Base-by-base conservation (phyloP, 2,888 invertebrate genomes). In the Pyrocoelia pectoralis region DNA sequence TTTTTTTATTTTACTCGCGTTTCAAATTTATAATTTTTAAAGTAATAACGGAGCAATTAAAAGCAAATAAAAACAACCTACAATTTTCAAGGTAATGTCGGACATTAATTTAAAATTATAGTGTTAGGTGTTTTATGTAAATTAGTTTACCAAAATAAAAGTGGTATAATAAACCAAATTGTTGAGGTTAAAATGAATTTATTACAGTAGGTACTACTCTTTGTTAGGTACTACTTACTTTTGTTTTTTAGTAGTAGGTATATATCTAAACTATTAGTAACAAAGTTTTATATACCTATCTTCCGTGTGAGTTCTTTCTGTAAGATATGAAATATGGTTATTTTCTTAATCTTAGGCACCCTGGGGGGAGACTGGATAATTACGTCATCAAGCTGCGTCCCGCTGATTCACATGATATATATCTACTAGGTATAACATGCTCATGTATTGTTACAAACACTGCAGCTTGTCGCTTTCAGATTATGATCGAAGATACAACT, bases 331-430 rank as follows among this genome's bases (percentile, higher is more conserved):
- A 73, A 77, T 79, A 79, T 78, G 70, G 74, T 74, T 73, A 74
- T 76, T 77, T 75, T 73, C 76, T 77, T 76, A 76, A 77, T 77
- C 74, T 76, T 67, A 72, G 70, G 73, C 77, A 76, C 77, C 77
- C 78, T 73, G 75, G 68, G 73, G 76, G 69, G 73, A 69, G 74
- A 70, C 74, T 73, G 72, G 76, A 75, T 79, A 78, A 79, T 79
- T 78, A 79, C 78, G 79, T 79, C 77, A 78, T 79, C 76, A 76
- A 72, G 68, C 68, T 71, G 71, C 73, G 64, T 66, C 74, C 73
- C 70, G 75, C 70, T 70, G 75, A 29, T 71, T 61, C 63, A 56
- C 70, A 71, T 73, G 75, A 76, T 76, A 75, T 74, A 75, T 73
- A 71, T 70, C 71, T 72, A 72, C 72, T 74, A 65, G 72, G 67